These are phyloP conservation scores for Loxodonta africana DNA, from an alignment of 2,113 vertebrate genomes.

Conservation along the genomic window DNA sequence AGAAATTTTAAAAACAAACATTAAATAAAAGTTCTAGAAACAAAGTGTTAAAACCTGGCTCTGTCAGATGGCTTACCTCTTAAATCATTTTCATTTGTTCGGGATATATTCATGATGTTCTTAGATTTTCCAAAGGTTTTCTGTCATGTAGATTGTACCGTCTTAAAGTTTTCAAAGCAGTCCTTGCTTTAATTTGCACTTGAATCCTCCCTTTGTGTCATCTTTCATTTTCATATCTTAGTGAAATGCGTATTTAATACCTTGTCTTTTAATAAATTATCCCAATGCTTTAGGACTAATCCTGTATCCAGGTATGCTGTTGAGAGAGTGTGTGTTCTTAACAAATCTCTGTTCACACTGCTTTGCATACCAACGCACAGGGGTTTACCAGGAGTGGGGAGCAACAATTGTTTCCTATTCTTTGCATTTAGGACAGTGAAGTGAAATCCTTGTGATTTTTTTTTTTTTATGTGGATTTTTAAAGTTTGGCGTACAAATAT, in stretches of 20 bases:
- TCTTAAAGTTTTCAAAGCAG: slow-evolving; percentile 1
- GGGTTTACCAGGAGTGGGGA: not conserved
- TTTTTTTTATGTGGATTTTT: not conserved
- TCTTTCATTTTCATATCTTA: slow-evolving; percentile 35
- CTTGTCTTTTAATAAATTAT: slow-evolving; percentile 14
- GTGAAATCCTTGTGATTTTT: not conserved
- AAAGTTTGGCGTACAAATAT: slow-evolving; percentile 12
- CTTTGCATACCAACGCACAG: not conserved
- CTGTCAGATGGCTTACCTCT: not conserved
- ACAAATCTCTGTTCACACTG: not conserved
- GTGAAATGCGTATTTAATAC: not conserved
- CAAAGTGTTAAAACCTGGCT: not conserved
- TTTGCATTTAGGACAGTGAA: slow-evolving; percentile 33
- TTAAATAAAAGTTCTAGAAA: slow-evolving; percentile 18
- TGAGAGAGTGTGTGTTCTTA: not conserved
- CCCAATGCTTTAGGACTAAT: not conserved
- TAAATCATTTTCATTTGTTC: not conserved
- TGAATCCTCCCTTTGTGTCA: not conserved
- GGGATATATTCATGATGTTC: not conserved
- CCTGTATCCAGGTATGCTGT: not conserved
- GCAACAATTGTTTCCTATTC: not conserved
- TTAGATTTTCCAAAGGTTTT: not conserved
- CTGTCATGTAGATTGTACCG: not conserved
- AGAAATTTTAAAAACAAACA: not conserved
- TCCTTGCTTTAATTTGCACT: slow-evolving; percentile 19